Evolutionary conservation across 2,888 invertebrate species (phyloP).

Genomic region (Ellobium chinense): DNA sequence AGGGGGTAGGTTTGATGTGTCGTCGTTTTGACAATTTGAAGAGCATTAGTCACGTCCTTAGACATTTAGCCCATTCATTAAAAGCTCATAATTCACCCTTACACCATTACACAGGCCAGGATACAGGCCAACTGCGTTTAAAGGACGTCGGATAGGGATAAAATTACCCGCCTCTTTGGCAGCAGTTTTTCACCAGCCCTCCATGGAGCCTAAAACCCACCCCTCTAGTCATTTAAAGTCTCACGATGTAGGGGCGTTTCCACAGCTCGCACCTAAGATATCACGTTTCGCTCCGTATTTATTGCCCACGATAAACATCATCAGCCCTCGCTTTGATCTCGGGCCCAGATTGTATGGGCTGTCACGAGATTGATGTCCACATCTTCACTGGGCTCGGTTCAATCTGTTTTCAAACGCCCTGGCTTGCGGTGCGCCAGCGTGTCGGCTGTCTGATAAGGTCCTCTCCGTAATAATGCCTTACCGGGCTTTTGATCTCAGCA

Average conservation of each 20-base stretch:
- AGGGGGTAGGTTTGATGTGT: neutral
- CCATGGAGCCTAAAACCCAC: too few species aligned
- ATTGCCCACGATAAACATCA: slow-evolving; percentile 6
- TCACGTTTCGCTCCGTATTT: neutral
- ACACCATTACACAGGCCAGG: neutral
- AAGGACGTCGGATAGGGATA: neutral
- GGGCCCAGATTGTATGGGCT: neutral
- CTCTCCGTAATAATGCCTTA: neutral
- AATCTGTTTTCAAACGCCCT: neutral
- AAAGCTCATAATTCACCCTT: slow-evolving; percentile 12
- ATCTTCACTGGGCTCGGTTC: neutral
- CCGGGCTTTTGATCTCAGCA: slow-evolving; percentile 18
- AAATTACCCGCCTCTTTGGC: slow-evolving; percentile 11
- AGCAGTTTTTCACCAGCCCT: neutral
- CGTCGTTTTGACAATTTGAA: neutral
- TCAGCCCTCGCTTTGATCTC: slow-evolving; percentile 11
- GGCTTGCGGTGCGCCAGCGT: neutral
- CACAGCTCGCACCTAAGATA: neutral
- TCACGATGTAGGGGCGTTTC: neutral
- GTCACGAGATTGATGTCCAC: slow-evolving; percentile 12
- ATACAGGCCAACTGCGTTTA: neutral
- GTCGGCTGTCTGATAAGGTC: slow-evolving; percentile 22
- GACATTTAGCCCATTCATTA: slow-evolving; percentile 17
- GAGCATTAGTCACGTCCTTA: slow-evolving; percentile 13
- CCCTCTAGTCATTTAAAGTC: neutral